Evolutionary conservation across 1,140 invertebrate species (phyloP).

Genomic region (Hycleus phaleratus): DNA sequence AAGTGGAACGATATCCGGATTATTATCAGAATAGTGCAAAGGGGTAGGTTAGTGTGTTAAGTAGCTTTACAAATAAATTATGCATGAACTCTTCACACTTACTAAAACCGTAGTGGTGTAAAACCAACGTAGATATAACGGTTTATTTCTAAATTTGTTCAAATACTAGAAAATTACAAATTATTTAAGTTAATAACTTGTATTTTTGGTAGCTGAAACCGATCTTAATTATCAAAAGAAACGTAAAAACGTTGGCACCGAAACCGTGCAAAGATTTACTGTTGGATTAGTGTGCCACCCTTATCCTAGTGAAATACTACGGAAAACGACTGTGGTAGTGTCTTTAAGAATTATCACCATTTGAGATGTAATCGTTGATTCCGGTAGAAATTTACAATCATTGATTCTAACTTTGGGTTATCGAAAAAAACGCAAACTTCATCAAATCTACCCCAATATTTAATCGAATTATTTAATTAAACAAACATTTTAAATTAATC

Average conservation of each 20-base stretch:
- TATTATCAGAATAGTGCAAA: constrained; percentile 4
- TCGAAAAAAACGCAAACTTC: too few relatives aligned
- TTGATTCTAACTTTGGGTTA: too few relatives aligned
- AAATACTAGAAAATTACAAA: too few relatives aligned
- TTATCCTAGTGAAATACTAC: too few relatives aligned
- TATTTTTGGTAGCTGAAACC: neutral
- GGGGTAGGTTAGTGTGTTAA: constrained; percentile 12
- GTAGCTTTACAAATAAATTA: constrained; percentile 27
- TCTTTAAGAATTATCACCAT: too few relatives aligned
- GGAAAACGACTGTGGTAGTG: too few relatives aligned
- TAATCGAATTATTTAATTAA: too few relatives aligned
- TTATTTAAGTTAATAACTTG: too few relatives aligned
- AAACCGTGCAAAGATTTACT: constrained; percentile 3
- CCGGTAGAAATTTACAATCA: too few relatives aligned
- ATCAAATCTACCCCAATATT: too few relatives aligned
- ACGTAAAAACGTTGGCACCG: neutral
- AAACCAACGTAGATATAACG: neutral
- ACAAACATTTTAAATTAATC: too few relatives aligned
- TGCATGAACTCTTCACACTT: constrained; percentile 21
- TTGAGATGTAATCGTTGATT: too few relatives aligned
- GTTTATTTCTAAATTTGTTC: neutral
- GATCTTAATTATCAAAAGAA: neutral
- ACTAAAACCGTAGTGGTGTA: neutral
- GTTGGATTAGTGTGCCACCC: constrained; percentile 3
- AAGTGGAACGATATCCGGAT: constrained; percentile 11